phyloP scores from a whole-genome alignment of 2,113 vertebrate genomes.

The Alligator sinensis region DNA sequence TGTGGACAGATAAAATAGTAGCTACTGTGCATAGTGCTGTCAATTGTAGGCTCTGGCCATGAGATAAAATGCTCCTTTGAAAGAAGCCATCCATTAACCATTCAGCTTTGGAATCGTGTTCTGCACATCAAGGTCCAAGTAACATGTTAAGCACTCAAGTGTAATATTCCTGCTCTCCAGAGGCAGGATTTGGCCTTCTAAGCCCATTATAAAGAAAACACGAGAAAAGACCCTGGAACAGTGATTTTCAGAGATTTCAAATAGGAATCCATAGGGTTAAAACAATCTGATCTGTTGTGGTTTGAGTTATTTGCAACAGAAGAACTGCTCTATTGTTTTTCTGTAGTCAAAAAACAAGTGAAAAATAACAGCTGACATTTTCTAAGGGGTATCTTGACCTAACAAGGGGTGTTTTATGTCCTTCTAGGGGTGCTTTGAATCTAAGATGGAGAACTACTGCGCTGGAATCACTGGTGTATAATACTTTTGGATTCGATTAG shows the following conservation, averaged over 20 bases:
- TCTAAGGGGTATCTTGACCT: no score
- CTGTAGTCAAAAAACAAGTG: no score
- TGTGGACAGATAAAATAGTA: neutral
- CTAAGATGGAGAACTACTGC: no score
- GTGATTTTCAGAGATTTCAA: no score
- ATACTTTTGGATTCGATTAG: slow-evolving; percentile 4
- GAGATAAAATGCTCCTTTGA: neutral
- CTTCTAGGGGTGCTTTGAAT: no score
- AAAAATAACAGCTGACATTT: no score
- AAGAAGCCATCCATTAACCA: neutral
- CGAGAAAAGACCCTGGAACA: neutral
- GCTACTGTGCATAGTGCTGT: neutral
- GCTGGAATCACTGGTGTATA: slow-evolving; percentile 20
- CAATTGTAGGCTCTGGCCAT: neutral
- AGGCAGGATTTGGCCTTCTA: slow-evolving; percentile 5
- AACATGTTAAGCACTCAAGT: neutral
- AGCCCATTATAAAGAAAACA: slow-evolving; percentile 46
- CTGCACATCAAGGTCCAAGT: neutral
- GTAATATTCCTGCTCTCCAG: neutral
- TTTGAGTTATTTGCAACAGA: no score
- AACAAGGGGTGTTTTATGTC: no score
- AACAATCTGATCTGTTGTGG: no score
- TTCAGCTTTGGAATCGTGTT: neutral
- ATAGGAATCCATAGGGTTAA: no score
- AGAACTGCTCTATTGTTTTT: no score